Base-by-base conservation (phyloP, 2,113 vertebrate genomes). In the Triplophysa rosa region DNA sequence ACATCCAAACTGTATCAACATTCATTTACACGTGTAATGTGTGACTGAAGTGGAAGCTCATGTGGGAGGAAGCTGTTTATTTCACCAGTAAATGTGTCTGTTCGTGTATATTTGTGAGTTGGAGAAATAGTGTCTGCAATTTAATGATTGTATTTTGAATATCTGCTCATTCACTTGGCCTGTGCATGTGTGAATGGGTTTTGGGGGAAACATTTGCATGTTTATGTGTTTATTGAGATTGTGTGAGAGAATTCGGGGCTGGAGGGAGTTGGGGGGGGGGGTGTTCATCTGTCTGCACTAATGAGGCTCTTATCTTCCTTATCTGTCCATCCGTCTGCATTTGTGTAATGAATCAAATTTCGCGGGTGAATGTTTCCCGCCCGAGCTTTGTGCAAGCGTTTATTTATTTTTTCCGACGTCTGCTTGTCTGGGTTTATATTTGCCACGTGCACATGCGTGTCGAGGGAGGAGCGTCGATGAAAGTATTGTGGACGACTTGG, bases 281-380 rank as follows among this genome's bases (percentile, higher is more conserved):
- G 88, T 89, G 89, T 89, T 87, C 86, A 87, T 89, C 88, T 86
- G 87, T 66, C 66, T 87, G 80, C 82, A 81, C 85, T 92, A 91
- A 92, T 91, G 89, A 91, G 78, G 84, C 82, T 86, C 83, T 89
- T 90, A 86, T 90, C 87, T 86, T 85, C 78, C 82, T 85, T 86
- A 87, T 90, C 89, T 85, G 85, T 89, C 85, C 86, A 88, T 89
- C 87, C 86, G 21, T 89, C 88, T 89, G 85, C 89, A 87, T 90
- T 92, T 90, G 87, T 89, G 82, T 91, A 89, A 91, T 92, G 87
- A 92, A 90, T 90, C 29, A 7, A 89, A 88, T 88, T 88, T 83
- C 83, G 83, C 49, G 49, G 77, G 86, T 90, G 84, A 64, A 71
- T 86, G 82, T 89, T 82, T 87, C 81, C 80, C 49, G 16, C 87